Evolutionary conservation across 1,140 invertebrate species (phyloP).

Genomic region (Trichoplusia ni): DNA sequence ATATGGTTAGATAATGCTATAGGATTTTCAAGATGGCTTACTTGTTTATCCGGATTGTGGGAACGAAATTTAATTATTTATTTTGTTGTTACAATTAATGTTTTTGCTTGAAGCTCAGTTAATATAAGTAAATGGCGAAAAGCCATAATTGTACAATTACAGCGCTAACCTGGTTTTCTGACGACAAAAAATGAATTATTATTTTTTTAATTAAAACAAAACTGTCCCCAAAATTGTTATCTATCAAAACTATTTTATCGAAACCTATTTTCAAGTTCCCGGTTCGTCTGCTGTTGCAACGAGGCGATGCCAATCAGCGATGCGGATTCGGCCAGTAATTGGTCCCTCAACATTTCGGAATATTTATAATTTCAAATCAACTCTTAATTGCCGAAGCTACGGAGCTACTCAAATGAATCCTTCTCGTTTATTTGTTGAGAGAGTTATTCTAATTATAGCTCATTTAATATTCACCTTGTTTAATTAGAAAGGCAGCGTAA

Average conservation of each 20-base stretch:
- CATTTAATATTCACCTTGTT: not conserved
- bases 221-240: too few species aligned
- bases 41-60: too few species aligned
- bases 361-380: conserved; percentile 9
- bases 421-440: not conserved
- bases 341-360: conserved; percentile 13
- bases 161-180: too few species aligned
- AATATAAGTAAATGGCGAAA: too few species aligned
- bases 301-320: conserved; percentile 9
- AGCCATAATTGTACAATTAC: too few species aligned
- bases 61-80: too few species aligned
- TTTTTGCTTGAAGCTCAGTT: too few species aligned
- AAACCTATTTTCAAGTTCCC: conserved; percentile 15
- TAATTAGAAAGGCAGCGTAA: not conserved
- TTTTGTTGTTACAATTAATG: too few species aligned
- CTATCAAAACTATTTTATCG: too few species aligned
- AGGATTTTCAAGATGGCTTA: too few species aligned
- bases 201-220: not conserved
- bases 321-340: conserved; percentile 4
- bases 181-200: too few species aligned
- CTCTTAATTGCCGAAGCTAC: not conserved
- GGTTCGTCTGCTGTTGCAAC: conserved; percentile 5
- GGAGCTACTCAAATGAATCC: not conserved
- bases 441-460: not conserved
- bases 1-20: too few species aligned